phyloP scores from a whole-genome alignment of 2,797 vertebrate genomes.

The Rallus crepitans region DNA sequence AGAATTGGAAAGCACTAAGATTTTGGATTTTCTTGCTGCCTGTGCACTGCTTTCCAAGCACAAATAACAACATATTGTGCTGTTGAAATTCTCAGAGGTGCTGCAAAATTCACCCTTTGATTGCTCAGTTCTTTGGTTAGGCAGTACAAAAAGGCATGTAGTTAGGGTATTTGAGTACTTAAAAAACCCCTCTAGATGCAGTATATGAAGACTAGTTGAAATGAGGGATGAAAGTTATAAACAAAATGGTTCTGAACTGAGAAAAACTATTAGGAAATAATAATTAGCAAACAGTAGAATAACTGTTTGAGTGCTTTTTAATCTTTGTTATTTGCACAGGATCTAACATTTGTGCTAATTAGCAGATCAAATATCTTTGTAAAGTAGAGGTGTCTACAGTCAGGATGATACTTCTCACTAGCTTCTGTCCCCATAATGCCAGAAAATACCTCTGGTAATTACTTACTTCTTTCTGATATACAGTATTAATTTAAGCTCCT shows the following conservation, averaged over 20 bases:
- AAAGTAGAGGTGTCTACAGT: neutral
- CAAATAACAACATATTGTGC: neutral
- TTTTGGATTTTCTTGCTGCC: neutral
- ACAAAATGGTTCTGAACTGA: neutral
- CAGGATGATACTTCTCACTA: neutral
- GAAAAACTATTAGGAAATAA: neutral
- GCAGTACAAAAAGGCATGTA: conserved; percentile 8
- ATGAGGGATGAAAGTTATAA: neutral
- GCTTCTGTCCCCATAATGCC: neutral
- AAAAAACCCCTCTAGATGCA: neutral
- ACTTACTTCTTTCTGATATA: neutral
- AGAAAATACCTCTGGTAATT: conserved; percentile 29
- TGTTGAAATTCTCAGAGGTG: neutral
- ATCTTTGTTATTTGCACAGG: neutral
- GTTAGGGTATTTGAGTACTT: conserved; percentile 8
- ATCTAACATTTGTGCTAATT: neutral
- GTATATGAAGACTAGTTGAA: neutral
- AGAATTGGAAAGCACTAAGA: neutral
- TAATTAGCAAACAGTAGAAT: neutral
- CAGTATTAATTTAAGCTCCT: conserved; percentile 54
- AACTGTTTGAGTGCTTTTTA: neutral
- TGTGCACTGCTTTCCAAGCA: neutral
- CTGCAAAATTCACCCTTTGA: conserved; percentile 14
- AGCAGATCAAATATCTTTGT: neutral
- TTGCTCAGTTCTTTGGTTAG: conserved; percentile 1